Conservation (phyloP, 2,113 vertebrate species). For the Argyrosomus japonicus region DNA sequence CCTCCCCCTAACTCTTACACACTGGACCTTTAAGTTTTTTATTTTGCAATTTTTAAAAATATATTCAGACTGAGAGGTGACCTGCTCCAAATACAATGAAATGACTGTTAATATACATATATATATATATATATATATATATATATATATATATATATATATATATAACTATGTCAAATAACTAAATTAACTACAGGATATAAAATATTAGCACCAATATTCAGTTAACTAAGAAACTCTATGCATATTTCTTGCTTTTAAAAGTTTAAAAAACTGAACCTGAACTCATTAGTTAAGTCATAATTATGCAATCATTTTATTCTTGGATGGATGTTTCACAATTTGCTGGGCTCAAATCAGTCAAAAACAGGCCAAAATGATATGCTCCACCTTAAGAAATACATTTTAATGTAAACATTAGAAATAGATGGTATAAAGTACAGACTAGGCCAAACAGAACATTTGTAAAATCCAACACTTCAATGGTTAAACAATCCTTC, state of each 20-base stretch:
- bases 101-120: background rate
- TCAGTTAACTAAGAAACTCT: background rate
- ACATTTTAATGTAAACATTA: slow-evolving; percentile 59
- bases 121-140: too few species aligned
- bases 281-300: background rate
- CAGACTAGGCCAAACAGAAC: background rate
- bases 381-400: slow-evolving; percentile 26
- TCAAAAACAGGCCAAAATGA: slow-evolving; percentile 6
- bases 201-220: background rate
- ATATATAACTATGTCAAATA: background rate
- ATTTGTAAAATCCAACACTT: slow-evolving; percentile 32
- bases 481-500: slow-evolving; percentile 42
- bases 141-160: too few species aligned
- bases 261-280: background rate
- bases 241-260: background rate
- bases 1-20: too few species aligned
- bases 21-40: too few species aligned
- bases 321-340: slow-evolving; percentile 12
- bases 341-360: slow-evolving; percentile 31
- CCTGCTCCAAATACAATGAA: background rate
- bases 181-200: background rate
- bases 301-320: slow-evolving; percentile 30
- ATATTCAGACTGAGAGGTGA: background rate
- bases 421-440: slow-evolving; percentile 8
- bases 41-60: background rate